A percentile compares a stretch with the other conserved stretches of the same genome.
Evolutionary conservation across 2,797 vertebrate species (phyloP).

Genomic region (Novumbra hubbsi): DNA sequence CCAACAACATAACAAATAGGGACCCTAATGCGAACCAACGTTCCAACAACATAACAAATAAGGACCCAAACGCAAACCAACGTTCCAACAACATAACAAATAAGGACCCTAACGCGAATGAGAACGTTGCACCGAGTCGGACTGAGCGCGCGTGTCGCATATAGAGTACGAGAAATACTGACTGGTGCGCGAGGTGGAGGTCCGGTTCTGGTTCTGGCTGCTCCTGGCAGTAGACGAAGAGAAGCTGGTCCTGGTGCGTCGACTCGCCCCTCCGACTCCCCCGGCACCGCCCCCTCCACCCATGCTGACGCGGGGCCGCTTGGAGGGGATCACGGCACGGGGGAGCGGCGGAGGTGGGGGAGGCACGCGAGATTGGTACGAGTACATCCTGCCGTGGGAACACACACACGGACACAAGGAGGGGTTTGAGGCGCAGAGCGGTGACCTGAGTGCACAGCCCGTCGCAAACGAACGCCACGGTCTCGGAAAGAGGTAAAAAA

Average conservation of each 20-base stretch:
- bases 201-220: constrained; percentile 64
- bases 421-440: too few relatives aligned
- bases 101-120: too few relatives aligned
- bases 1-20: too few relatives aligned
- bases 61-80: too few relatives aligned
- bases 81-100: too few relatives aligned
- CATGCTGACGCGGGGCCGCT: constrained; percentile 83
- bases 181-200: constrained; percentile 77
- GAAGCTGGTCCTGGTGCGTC: constrained; percentile 83
- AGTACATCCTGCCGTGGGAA: constrained; percentile 74
- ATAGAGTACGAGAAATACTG: constrained; percentile 14
- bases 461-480: neutral
- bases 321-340: constrained; percentile 80
- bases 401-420: neutral
- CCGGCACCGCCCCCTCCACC: constrained; percentile 72
- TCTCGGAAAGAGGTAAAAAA: neutral
- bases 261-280: constrained; percentile 62
- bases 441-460: neutral
- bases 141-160: neutral
- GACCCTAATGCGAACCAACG: too few relatives aligned
- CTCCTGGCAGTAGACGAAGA: constrained; percentile 77
- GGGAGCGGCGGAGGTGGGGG: constrained; percentile 83
- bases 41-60: too few relatives aligned
- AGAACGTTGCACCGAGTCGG: too few relatives aligned
- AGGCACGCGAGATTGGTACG: constrained; percentile 79